A percentile compares a stretch with the other conserved stretches of the same genome.
Evolutionary conservation across 1,140 invertebrate genomes (phyloP).

Genomic region (Zaprionus ornatus): DNA sequence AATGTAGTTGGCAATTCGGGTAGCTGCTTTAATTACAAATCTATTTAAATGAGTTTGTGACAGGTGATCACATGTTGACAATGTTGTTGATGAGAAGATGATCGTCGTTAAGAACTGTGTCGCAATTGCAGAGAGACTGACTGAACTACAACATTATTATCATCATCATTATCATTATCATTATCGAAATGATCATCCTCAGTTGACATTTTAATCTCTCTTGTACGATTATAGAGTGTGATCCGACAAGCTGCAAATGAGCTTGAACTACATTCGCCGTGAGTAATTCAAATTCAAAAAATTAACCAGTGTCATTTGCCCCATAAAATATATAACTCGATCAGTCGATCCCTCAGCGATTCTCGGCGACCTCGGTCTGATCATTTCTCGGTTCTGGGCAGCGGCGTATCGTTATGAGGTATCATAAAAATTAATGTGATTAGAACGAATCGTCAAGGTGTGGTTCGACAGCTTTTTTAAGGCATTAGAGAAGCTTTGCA

Average conservation of each 20-base stretch:
- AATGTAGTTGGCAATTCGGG: conserved; percentile 38
- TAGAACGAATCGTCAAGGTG: conserved; percentile 1
- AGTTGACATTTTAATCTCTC: conserved; percentile 22
- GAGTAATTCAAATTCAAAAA: not conserved
- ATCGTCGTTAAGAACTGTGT: conserved; percentile 33
- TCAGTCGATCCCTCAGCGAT: not conserved
- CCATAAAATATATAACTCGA: not conserved
- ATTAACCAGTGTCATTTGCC: conserved; percentile 4
- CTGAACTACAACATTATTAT: not conserved
- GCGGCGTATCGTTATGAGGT: not conserved
- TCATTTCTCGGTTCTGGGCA: not conserved
- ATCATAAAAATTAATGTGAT: not conserved
- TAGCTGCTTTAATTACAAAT: conserved; percentile 73
- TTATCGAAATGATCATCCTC: conserved; percentile 10
- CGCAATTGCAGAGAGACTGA: conserved; percentile 22
- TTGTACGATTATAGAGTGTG: conserved; percentile 8
- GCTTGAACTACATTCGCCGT: conserved; percentile 19
- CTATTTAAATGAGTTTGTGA: conserved; percentile 66
- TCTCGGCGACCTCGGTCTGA: not conserved
- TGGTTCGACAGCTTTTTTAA: not conserved
- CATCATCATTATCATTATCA: not conserved
- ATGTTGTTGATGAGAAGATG: conserved; percentile 35
- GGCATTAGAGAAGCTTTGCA: not conserved
- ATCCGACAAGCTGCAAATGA: not conserved
- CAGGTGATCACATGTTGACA: conserved; percentile 28